phyloP scores from a whole-genome alignment of 1,140 invertebrate species.

The Pissodes strobi region DNA sequence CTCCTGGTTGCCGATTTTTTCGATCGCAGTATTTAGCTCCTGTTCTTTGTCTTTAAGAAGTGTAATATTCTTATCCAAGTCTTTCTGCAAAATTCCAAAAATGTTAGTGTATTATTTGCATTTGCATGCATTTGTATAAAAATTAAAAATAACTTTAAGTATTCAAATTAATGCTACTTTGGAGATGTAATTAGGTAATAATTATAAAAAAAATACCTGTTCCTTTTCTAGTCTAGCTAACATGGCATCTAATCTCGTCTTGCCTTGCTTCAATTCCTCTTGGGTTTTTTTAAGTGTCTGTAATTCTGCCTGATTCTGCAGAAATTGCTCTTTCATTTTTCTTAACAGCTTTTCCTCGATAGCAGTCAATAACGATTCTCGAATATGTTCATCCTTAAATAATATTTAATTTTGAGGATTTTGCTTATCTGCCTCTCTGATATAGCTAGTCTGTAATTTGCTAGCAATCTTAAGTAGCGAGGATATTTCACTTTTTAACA shows the following conservation, averaged over 20 bases:
- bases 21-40: constrained; percentile 82
- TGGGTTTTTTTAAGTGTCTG: constrained; percentile 88
- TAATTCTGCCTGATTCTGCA: constrained; percentile 88
- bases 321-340: constrained; percentile 85
- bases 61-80: constrained; percentile 83
- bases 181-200: no score
- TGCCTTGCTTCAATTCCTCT: constrained; percentile 85
- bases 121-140: no score
- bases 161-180: no score
- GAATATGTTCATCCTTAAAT: constrained; percentile 85
- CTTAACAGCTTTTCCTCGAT: constrained; percentile 92
- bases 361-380: constrained; percentile 89
- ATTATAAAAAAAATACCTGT: no score
- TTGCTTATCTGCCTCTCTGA: no score
- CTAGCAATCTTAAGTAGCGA: no score
- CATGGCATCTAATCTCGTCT: constrained; percentile 80
- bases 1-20: constrained; percentile 76
- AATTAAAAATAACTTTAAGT: no score
- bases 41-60: constrained; percentile 83
- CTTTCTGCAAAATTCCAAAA: no score
- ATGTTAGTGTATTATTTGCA: no score
- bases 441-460: no score
- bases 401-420: no score
- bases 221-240: constrained; percentile 83
- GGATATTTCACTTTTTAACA: no score